These are phyloP conservation scores for Desmophyllum pertusum DNA, from an alignment of 92 coral and sea anemone species.

Conservation along the genomic window DNA sequence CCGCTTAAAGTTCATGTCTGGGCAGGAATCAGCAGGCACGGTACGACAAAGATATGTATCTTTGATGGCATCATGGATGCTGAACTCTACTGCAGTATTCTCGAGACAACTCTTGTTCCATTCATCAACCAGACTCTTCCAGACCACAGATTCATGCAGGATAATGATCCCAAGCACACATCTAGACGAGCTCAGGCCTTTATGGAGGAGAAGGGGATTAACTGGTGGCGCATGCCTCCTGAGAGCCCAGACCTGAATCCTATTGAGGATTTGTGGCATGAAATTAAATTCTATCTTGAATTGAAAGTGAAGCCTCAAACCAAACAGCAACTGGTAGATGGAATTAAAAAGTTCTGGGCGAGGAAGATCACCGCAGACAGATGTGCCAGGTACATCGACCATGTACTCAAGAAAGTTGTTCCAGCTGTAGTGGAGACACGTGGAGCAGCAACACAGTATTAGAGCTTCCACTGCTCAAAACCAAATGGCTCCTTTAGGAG, in stretches of 20 bases:
- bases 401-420: constrained; percentile 16
- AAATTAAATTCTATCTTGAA: background rate
- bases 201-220: background rate
- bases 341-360: constrained; percentile 20
- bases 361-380: background rate
- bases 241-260: constrained; percentile 11
- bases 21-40: too few species aligned
- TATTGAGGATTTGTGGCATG: background rate
- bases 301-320: too few species aligned
- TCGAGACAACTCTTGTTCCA: too few species aligned
- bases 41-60: too few species aligned
- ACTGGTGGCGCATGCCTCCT: background rate
- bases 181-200: background rate
- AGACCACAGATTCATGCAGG: too few species aligned
- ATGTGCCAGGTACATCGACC: constrained; percentile 7
- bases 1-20: too few species aligned
- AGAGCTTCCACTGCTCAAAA: constrained; percentile 3
- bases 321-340: background rate
- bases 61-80: too few species aligned
- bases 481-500: constrained; percentile 13
- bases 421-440: constrained; percentile 33
- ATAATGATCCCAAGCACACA: too few species aligned
- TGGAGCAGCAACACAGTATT: constrained; percentile 19
- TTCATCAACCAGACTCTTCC: too few species aligned
- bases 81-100: too few species aligned